Conservation (phyloP, 1,140 invertebrate species). For the Tenebrio molitor region DNA sequence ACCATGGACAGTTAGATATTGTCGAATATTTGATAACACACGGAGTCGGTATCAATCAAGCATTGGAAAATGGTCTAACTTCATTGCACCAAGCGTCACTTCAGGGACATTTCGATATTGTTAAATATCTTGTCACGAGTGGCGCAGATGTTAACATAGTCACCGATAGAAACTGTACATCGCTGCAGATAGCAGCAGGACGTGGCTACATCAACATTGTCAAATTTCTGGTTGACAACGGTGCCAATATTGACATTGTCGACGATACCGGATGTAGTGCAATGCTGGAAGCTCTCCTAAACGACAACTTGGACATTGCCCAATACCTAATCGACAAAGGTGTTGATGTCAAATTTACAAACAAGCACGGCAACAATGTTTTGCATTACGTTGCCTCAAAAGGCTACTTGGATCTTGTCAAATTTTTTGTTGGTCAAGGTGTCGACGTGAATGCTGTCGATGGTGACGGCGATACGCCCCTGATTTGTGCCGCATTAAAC, state of each 20-base stretch:
- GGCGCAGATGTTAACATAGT: background rate
- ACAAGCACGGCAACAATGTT: slow-evolving; percentile 33
- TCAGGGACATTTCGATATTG: background rate
- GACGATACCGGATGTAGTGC: background rate
- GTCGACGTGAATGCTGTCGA: slow-evolving; percentile 48
- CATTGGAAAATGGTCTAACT: background rate
- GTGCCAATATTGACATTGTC: slow-evolving; percentile 31
- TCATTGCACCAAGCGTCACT: background rate
- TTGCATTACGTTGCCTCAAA: slow-evolving; percentile 46
- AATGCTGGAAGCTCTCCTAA: slow-evolving; percentile 44
- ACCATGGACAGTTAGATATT: background rate
- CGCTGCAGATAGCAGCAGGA: background rate
- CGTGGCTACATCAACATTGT: slow-evolving; percentile 45
- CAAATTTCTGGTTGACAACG: slow-evolving; percentile 41
- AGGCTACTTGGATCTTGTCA: slow-evolving; percentile 46
- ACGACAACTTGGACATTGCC: slow-evolving; percentile 46
- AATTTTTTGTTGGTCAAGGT: slow-evolving; percentile 40
- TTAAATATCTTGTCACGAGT: background rate
- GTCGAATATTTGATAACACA: slow-evolving; percentile 39
- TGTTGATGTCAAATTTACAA: slow-evolving; percentile 46
- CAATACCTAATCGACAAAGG: slow-evolving; percentile 39
- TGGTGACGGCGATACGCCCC: slow-evolving; percentile 34
- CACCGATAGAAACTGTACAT: background rate
- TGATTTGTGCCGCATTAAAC: slow-evolving; percentile 43
- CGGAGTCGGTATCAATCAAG: slow-evolving; percentile 40